Conservation (phyloP, 2,888 invertebrate genomes). For the Laspeyria flexula region DNA sequence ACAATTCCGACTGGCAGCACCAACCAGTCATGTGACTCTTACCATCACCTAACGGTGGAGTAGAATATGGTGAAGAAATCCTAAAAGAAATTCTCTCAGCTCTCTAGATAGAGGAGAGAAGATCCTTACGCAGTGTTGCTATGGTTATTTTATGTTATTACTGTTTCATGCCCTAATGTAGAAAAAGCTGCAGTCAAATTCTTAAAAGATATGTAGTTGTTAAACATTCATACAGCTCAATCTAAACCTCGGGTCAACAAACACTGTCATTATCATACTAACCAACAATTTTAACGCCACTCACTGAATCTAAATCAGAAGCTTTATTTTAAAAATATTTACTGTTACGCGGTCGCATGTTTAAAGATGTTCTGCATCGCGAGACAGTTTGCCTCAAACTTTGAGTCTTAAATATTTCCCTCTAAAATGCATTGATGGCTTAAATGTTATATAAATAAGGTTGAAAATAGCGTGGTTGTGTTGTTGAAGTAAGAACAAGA, state of each 20-base stretch:
- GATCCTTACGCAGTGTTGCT: too few species aligned
- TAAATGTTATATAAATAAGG: conserved; percentile 31
- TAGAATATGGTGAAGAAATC: too few species aligned
- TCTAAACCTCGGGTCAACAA: conserved; percentile 29
- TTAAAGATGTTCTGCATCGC: conserved; percentile 64
- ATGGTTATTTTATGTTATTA: too few species aligned
- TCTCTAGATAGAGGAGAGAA: too few species aligned
- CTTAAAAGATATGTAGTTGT: neutral
- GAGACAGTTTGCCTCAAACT: conserved; percentile 60
- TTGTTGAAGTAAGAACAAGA: conserved; percentile 43
- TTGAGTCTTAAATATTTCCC: conserved; percentile 17
- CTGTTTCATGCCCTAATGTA: too few species aligned
- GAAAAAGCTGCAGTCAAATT: neutral
- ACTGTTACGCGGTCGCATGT: conserved; percentile 63
- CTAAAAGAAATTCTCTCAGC: too few species aligned
- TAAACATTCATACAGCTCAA: conserved; percentile 9
- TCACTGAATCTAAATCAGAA: conserved; percentile 60
- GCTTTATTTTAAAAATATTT: conserved; percentile 62
- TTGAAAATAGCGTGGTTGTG: conserved; percentile 34
- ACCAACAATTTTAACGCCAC: conserved; percentile 57
- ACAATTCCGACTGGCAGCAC: too few species aligned
- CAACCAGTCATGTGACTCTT: too few species aligned
- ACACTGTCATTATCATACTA: conserved; percentile 63
- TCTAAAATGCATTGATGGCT: conserved; percentile 19
- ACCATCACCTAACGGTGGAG: too few species aligned